These are phyloP conservation scores for Ancistrus triradiatus DNA, from an alignment of 2,113 vertebrate genomes.

Conservation along the genomic window DNA sequence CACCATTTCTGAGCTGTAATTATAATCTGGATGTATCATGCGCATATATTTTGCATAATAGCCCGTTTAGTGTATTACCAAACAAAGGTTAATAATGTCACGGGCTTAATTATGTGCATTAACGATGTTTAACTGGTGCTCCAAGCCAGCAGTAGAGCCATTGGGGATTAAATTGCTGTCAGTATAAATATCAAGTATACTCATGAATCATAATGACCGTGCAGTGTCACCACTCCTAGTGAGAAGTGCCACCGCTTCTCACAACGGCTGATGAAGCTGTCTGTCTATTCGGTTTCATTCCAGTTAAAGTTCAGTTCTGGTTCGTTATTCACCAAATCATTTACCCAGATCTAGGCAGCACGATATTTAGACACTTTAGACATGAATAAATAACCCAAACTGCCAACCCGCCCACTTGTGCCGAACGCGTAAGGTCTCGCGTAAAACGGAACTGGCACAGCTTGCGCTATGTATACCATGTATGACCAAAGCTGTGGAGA, in stretches of 20 bases:
- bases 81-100: neutral
- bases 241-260: too few species aligned
- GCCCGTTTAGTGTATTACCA: neutral
- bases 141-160: neutral
- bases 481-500: too few species aligned
- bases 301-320: too few species aligned
- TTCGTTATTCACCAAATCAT: too few species aligned
- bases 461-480: too few species aligned
- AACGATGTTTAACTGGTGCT: neutral
- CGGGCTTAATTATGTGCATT: neutral
- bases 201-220: neutral
- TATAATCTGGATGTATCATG: too few species aligned
- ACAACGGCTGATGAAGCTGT: too few species aligned
- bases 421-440: neutral
- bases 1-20: too few species aligned
- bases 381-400: too few species aligned
- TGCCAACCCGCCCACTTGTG: slow-evolving; percentile 11
- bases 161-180: neutral
- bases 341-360: too few species aligned
- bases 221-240: neutral
- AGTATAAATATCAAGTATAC: neutral
- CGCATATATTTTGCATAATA: neutral
- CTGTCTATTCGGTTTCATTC: too few species aligned
- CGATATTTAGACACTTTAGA: too few species aligned
- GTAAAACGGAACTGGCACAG: slow-evolving; percentile 14